Conservation (phyloP, 2,888 invertebrate genomes). For the Parthenolecanium corni region DNA sequence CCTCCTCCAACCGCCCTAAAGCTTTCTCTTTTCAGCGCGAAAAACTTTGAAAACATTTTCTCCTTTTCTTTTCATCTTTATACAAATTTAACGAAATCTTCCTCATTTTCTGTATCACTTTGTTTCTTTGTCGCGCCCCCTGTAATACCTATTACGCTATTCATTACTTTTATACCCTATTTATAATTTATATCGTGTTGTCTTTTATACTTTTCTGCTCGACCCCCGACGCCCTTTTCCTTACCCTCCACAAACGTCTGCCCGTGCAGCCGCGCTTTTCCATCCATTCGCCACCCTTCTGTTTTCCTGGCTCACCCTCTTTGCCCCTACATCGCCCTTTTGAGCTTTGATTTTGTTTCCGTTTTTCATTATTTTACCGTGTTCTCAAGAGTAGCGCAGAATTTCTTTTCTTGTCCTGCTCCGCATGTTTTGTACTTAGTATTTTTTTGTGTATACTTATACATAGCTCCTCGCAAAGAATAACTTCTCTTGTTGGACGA, state of each 20-base stretch:
- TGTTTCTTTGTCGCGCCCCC: constrained; percentile 28
- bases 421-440: too few relatives aligned
- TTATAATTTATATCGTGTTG: constrained; percentile 29
- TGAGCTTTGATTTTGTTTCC: constrained; percentile 29
- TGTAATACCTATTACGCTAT: constrained; percentile 28
- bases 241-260: background rate
- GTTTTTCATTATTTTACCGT: constrained; percentile 26
- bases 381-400: background rate
- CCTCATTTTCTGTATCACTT: constrained; percentile 29
- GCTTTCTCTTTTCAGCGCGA: constrained; percentile 11
- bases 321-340: background rate
- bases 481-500: too few relatives aligned
- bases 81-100: constrained; percentile 29
- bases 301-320: too few relatives aligned
- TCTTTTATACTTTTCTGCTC: constrained; percentile 24
- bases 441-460: too few relatives aligned
- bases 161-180: constrained; percentile 29
- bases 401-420: too few relatives aligned
- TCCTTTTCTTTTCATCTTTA: constrained; percentile 28
- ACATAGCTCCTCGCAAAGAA: too few relatives aligned
- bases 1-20: background rate
- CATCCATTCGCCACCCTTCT: too few relatives aligned
- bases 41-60: constrained; percentile 27
- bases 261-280: too few relatives aligned
- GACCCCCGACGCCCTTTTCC: constrained; percentile 8